Evolutionary conservation across 2,113 vertebrate species (phyloP).

Genomic region (Sisor rabdophorus): DNA sequence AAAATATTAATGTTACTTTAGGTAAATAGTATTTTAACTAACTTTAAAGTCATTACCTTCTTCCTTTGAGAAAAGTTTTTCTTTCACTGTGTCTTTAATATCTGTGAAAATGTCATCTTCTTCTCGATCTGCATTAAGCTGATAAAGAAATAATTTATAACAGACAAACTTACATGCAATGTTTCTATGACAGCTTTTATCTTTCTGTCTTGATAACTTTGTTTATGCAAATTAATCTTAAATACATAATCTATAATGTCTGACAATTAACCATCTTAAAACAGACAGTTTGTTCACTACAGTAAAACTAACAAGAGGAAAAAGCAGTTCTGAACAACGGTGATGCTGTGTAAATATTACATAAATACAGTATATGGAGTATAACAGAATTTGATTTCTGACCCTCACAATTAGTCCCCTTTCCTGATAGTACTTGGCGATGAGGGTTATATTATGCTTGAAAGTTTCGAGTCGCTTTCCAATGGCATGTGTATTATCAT

Average conservation of each 20-base stretch:
- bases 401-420: slow-evolving; percentile 60
- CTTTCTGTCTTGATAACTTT: background rate
- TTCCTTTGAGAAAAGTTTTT: slow-evolving; percentile 54
- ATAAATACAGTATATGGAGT: background rate
- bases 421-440: slow-evolving; percentile 71
- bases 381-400: background rate
- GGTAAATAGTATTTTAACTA: background rate
- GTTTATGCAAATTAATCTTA: background rate
- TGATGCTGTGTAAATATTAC: too few relatives aligned
- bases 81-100: slow-evolving; percentile 56
- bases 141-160: background rate
- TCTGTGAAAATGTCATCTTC: slow-evolving; percentile 64
- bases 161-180: background rate
- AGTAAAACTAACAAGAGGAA: background rate
- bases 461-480: slow-evolving; percentile 64
- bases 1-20: background rate
- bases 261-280: too few relatives aligned
- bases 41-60: slow-evolving; percentile 37
- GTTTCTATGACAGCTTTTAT: background rate
- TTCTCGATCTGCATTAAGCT: slow-evolving; percentile 67
- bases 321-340: background rate
- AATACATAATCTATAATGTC: too few relatives aligned
- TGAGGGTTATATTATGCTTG: slow-evolving; percentile 63
- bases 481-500: slow-evolving; percentile 65
- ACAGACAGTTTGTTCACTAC: background rate